Evolutionary conservation across 2,888 invertebrate genomes (phyloP).

Genomic region (Argynnis bischoffii): DNA sequence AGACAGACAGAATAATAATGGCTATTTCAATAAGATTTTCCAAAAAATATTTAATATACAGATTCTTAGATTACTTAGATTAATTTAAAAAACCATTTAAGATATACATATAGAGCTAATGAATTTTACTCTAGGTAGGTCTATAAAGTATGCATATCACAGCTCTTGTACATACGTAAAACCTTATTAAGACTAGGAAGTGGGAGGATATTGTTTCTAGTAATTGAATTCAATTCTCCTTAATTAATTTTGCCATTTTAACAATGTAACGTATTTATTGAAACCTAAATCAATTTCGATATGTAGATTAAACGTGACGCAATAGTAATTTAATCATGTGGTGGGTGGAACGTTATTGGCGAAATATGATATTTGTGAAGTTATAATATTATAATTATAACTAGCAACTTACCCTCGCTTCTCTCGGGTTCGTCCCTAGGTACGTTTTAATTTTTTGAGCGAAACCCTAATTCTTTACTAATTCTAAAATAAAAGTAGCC

Average conservation of each 20-base stretch:
- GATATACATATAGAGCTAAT: too few relatives aligned
- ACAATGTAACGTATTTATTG: conserved; percentile 24
- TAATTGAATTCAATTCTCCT: conserved; percentile 29
- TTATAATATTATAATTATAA: background rate
- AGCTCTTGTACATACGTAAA: background rate
- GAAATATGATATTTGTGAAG: conserved; percentile 6
- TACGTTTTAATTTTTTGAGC: too few relatives aligned
- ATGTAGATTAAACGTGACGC: conserved; percentile 33
- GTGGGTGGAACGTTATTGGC: conserved; percentile 27
- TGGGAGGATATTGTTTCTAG: conserved; percentile 27
- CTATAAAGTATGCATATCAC: background rate
- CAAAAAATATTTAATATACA: too few relatives aligned
- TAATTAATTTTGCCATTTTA: conserved; percentile 35
- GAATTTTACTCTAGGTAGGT: too few relatives aligned
- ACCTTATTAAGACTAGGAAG: conserved; percentile 1
- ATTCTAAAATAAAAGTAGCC: too few relatives aligned
- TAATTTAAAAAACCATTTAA: too few relatives aligned
- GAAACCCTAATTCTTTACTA: too few relatives aligned
- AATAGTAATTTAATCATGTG: conserved; percentile 20
- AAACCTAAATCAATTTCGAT: conserved; percentile 23
- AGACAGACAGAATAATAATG: too few relatives aligned
- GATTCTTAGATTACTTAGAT: too few relatives aligned
- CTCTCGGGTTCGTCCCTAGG: too few relatives aligned
- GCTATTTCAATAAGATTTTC: too few relatives aligned
- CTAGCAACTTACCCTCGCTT: too few relatives aligned